Base-by-base conservation (phyloP, 2,888 invertebrate genomes). In the Nomada ferruginata region DNA sequence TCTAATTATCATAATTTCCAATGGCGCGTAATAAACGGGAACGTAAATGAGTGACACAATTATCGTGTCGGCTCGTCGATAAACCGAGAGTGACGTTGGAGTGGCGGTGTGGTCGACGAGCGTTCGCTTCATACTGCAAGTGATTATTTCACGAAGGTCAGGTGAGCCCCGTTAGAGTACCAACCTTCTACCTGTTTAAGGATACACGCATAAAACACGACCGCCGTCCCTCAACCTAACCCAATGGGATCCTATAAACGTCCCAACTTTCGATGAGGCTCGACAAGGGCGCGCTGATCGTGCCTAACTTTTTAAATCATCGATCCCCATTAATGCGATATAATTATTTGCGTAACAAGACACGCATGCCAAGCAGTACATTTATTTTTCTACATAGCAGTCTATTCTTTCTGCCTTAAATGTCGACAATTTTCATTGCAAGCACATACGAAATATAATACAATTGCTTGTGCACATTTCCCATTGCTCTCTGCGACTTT, bases 1-100 rank as follows among this genome's bases (percentile, higher is more conserved):
- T 69, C 64, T 69, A 83, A 82, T 87, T 83, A 81, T 77, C 76
- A 81, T 82, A 79, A 85, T 85, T 86, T 82, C 79, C 77, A 61
- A 36, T n/a, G 18, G 23, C 26, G 44, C 29, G 55, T 66, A 59
- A 36, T 66, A 59, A 74, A 47, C 13, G 50, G 13, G 47, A 55
- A 66, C 44, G 57, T 53, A 64, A 55, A 55, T 36, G 42, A 53
- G 55, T 65, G 70, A 53, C 23, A 78, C 29, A 57, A 57, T 36
- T 70, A 70, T 61, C 57, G 61, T 53, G 42, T 10, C 18, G 42
- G 20, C 44, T 63, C 23, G 44, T 44, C 23, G 68, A 42, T 44
- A 36, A 68, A 55, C 20, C 10, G 20, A 15, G 36, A 20, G 9
- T 23, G 23, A 23, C 23, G 42, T 23, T 55, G n/a, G 20, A 53